Evolutionary conservation across 2,113 vertebrate genomes (phyloP).

Genomic region (Empidonax alnorum): DNA sequence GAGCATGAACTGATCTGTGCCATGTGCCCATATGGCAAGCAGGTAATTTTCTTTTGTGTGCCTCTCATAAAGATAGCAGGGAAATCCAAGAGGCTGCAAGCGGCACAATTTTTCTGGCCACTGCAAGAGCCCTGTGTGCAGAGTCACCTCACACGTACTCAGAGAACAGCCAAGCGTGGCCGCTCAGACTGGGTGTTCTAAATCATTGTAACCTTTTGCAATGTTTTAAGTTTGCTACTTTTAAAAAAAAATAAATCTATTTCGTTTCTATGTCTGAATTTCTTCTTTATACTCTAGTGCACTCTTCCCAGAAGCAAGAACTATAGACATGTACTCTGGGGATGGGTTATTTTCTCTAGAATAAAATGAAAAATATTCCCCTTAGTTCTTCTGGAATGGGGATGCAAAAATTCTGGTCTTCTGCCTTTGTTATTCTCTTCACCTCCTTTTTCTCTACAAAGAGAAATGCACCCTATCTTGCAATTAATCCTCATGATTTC

Average conservation of each 20-base stretch:
- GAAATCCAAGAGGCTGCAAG: neutral
- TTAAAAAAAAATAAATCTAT: slow-evolving; percentile 38
- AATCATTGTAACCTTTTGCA: slow-evolving; percentile 70
- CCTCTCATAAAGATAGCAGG: neutral
- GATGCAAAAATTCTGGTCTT: neutral
- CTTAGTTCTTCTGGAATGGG: neutral
- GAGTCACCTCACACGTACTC: slow-evolving; percentile 63
- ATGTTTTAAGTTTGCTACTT: slow-evolving; percentile 65
- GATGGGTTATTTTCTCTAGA: neutral
- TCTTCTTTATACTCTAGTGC: slow-evolving; percentile 20
- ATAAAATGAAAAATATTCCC: neutral
- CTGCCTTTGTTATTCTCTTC: neutral
- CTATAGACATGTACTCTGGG: neutral
- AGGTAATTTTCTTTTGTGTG: neutral
- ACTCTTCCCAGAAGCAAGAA: neutral
- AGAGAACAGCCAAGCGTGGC: slow-evolving; percentile 64
- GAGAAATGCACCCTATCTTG: neutral
- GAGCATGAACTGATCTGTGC: neutral
- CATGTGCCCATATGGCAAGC: neutral
- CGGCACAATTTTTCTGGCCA: slow-evolving; percentile 10
- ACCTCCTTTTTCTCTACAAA: neutral
- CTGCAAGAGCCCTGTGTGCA: neutral
- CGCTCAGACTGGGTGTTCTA: slow-evolving; percentile 40
- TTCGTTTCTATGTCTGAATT: slow-evolving; percentile 38
- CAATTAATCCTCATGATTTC: neutral